Percentiles rank a stretch among this genome's conserved stretches.
These are phyloP conservation scores for Periplaneta americana DNA, from an alignment of 1,140 invertebrate species.

Conservation along the genomic window DNA sequence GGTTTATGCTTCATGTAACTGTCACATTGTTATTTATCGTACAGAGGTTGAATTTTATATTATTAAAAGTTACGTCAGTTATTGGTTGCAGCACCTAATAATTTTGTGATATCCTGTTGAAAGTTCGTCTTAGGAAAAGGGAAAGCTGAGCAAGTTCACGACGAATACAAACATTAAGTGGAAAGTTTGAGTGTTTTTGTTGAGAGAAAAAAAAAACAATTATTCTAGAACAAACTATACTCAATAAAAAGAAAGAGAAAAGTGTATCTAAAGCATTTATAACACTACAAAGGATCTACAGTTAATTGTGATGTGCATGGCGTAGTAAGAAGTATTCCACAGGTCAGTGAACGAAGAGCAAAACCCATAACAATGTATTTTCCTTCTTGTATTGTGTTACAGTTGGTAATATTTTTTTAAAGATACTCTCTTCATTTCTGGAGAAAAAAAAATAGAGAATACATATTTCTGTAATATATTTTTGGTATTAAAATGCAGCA, in stretches of 20 bases:
- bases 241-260: not conserved
- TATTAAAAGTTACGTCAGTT: too few relatives aligned
- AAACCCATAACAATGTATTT: too few relatives aligned
- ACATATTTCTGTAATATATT: too few relatives aligned
- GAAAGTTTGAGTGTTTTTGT: not conserved
- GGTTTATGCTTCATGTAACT: not conserved
- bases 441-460: too few relatives aligned
- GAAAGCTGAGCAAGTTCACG: not conserved
- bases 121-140: not conserved
- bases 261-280: not conserved
- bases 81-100: too few relatives aligned
- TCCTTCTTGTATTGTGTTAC: too few relatives aligned
- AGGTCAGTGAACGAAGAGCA: not conserved
- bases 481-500: too few relatives aligned
- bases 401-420: too few relatives aligned
- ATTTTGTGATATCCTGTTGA: not conserved
- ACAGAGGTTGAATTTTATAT: too few relatives aligned
- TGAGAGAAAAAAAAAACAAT: not conserved
- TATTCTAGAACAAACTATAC: not conserved
- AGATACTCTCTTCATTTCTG: too few relatives aligned
- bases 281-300: not conserved
- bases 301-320: not conserved
- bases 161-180: not conserved
- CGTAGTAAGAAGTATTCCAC: not conserved
- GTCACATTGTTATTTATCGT: not conserved